These are phyloP conservation scores for Cherax quadricarinatus DNA, from an alignment of 1,140 invertebrate species.

Conservation along the genomic window DNA sequence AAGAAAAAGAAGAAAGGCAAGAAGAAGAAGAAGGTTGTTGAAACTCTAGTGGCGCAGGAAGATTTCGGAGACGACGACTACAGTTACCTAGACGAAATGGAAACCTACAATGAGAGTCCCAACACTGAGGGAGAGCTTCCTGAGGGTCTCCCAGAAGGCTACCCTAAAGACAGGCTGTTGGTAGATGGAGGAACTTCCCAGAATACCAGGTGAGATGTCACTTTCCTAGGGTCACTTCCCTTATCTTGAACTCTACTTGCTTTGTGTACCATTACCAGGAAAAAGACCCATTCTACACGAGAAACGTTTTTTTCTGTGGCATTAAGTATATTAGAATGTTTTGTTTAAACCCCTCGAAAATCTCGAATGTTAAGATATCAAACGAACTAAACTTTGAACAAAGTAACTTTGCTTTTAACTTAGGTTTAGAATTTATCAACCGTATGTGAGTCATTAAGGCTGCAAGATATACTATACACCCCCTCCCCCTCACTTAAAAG, in stretches of 20 bases:
- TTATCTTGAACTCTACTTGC: not conserved
- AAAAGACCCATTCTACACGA: not conserved
- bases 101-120: constrained; percentile 18
- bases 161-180: constrained; percentile 43
- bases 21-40: constrained; percentile 27
- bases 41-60: not conserved
- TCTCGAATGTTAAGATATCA: not conserved
- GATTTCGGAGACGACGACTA: constrained; percentile 28
- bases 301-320: not conserved
- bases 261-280: not conserved
- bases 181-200: not conserved
- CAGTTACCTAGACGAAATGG: constrained; percentile 28
- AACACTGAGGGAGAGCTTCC: constrained; percentile 33
- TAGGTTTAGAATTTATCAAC: no score
- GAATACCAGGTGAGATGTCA: constrained; percentile 27
- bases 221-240: not conserved
- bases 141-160: constrained; percentile 43
- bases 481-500: no score
- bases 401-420: no score
- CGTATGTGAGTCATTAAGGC: no score
- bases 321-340: not conserved
- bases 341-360: not conserved
- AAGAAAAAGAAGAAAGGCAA: constrained; percentile 15
- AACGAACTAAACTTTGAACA: no score
- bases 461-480: no score